Base-by-base conservation (phyloP, 37 sponge, comb jelly and placozoan species). In the Geodia barretti region DNA sequence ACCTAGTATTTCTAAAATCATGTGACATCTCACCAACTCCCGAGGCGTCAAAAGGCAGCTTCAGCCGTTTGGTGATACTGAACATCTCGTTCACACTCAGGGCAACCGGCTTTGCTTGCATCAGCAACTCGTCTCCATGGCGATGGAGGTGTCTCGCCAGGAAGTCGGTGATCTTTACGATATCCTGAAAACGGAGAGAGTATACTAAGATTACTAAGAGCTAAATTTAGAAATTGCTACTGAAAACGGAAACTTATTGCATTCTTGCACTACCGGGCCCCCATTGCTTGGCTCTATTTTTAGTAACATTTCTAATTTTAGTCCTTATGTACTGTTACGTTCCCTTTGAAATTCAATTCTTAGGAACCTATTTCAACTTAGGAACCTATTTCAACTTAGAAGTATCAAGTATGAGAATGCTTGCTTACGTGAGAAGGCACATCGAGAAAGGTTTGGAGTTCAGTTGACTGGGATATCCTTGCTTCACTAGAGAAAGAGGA, bases 31-130 rank as follows among this genome's bases (percentile, higher is more conserved):
- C 14, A 47, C 54, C 54, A 47, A 47, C 54, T 47, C 54, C 54
- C 7, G 54, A 17, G 0, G 83, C 73, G 42, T 87, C 87, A 14
- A 81, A 3, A 0, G 96, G 96, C 3, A 95, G 87, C 65, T 85
- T 86, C 24, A 91, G 87, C 40, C 92, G 79, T 67, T 86, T 81
- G 28, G 88, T 82, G 41, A 95, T 89, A 42, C 90, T 82, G 79
- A 89, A 92, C 77, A 92, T 74, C 78, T 95, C 87, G 39, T 86
- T 89, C 20, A 88, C 83, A 39, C 87, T 89, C 41, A 91, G 81
- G 23, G 79, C 59, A 69, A 95, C 68, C 29, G 91, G 91, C 17
- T 60, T 76, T 40, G 41, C 71, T 34, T 81, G 36, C 35, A 66
- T 68, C 61, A 94, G 75, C 61, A 94, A 29, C 37, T 71, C 40